Evolutionary conservation across 1,140 invertebrate species (phyloP), one percentile per base, ranked within the genome.

Genomic region (Bombyx mori): DNA sequence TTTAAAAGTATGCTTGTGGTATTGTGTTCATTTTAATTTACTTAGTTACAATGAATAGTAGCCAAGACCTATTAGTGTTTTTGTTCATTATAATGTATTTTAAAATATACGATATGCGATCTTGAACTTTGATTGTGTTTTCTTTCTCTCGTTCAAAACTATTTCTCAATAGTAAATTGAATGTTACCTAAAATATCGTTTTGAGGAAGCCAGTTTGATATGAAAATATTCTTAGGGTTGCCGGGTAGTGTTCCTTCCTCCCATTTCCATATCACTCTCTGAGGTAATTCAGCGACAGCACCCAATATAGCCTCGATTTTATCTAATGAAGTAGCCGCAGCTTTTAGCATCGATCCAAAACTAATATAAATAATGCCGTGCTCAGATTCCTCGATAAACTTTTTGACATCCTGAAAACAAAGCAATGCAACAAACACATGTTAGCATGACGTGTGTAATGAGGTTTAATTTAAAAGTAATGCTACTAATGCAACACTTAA

Each of bases 211-310:
- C 93, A 94, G 65, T 90, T 91, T 12, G 88, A 84, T 18, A 92
- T 71, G 62, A 88, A 88, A 49, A 94, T 89, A 70, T 94, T 94
- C 56, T 89, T 75, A 0, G 91, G 90, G 65, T 91, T 87, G 22
- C 89, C 88, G 1, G 89, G 82, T 64, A 91, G 73, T 2, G 85
- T 86, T 0, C 92, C 89, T 57, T 88, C 89, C 69, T 93, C 92
- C 92, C 92, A 94, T 85, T 94, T 94, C 92, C 92, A 93, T 51
- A 94, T 77, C 18, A 93, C 89, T 63, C 88, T 86, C 59, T 93
- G 90, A 44, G 90, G 89, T 2, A 94, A 65, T 42, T 89, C 76
- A 0, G 88, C 75, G 59, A 94, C 90, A 1, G 90, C 90, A 12
- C 82, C 85, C 8, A 93, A 74, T 49, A 95, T 91, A 2, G 80